Base-by-base conservation (phyloP, 2,888 invertebrate genomes). In the Drosophila neonasuta region DNA sequence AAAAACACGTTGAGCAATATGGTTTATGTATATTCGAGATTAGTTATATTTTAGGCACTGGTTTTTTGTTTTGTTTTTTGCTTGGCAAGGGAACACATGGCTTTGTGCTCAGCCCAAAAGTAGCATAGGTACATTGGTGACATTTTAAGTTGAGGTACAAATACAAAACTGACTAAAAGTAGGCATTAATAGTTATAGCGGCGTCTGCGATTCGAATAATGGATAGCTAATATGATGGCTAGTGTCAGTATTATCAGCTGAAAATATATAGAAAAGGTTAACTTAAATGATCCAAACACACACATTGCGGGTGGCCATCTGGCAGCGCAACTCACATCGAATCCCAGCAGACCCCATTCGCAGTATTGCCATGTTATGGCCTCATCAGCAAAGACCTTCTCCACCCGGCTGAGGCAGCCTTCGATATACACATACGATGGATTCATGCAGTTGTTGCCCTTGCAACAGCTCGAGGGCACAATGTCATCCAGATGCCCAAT, bases 391-490 rank as follows among this genome's bases (percentile, higher is more conserved):
- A 84, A 89, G 3, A 83, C 82, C 48, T 80, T 71, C 67, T 88
- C 80, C 24, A 90, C 83, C 64, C 76, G 84, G 7, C 17, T 30
- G 49, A 79, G 67, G 63, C 90, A 90, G 10, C 90, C 90, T 0
- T 61, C 54, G 0, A 51, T 3, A 54, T 86, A 79, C 49, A 89
- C 65, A 65, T 89, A 87, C 63, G 79, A 57, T 3, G 88, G 88
- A 65, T 86, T 87, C n/a, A 83, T 56, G 60, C 90, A 90, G 30
- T 87, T 89, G 51, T 58, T 77, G 13, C 74, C 74, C 62, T 77
- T 87, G 71, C 90, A 90, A 36, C 90, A 90, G 59, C 89, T 88
- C 4, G 77, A 63, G 30, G 90, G 88, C 15, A 79, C 74, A 3
- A 65, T 66, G 5, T 45, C 24, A 20, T 76, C 76, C 17, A 72